Conservation (phyloP, 2,888 invertebrate genomes). For the Macrophya annulata region DNA sequence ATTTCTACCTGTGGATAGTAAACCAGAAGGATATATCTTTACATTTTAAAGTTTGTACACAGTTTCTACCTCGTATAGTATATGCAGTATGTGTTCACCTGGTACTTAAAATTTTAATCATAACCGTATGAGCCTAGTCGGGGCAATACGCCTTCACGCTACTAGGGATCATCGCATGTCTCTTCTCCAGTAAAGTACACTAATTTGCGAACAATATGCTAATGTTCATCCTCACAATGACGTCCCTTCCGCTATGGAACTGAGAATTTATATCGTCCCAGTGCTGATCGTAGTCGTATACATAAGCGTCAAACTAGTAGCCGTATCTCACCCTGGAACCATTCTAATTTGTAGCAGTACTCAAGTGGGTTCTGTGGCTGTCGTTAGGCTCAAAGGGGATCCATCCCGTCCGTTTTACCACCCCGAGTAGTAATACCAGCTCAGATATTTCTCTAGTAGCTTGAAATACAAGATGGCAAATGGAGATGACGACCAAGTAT, state of each 20-base stretch:
- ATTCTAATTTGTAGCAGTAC: slow-evolving; percentile 48
- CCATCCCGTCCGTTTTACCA: slow-evolving; percentile 31
- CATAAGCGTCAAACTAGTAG: slow-evolving; percentile 13
- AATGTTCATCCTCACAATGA: background rate
- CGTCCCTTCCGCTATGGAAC: background rate
- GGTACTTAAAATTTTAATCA: background rate
- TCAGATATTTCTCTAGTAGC: slow-evolving; percentile 12
- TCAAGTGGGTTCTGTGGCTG: slow-evolving; percentile 36
- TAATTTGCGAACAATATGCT: slow-evolving; percentile 1
- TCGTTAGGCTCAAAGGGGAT: slow-evolving; percentile 39
- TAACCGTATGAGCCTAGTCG: background rate
- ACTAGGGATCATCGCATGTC: background rate
- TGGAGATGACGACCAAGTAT: slow-evolving; percentile 24
- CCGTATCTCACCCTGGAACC: background rate
- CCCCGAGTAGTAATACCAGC: slow-evolving; percentile 22
- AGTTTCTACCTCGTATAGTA: background rate
- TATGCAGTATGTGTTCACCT: background rate
- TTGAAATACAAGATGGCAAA: slow-evolving; percentile 40
- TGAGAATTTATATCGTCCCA: slow-evolving; percentile 20
- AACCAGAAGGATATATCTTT: slow-evolving; percentile 1
- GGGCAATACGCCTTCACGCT: background rate
- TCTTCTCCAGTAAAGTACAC: background rate
- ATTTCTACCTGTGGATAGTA: slow-evolving; percentile 7
- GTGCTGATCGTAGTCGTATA: slow-evolving; percentile 2
- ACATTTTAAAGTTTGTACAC: slow-evolving; percentile 2